phyloP scores from a whole-genome alignment of 2,797 vertebrate genomes.

The Neosalanx taihuensis region DNA sequence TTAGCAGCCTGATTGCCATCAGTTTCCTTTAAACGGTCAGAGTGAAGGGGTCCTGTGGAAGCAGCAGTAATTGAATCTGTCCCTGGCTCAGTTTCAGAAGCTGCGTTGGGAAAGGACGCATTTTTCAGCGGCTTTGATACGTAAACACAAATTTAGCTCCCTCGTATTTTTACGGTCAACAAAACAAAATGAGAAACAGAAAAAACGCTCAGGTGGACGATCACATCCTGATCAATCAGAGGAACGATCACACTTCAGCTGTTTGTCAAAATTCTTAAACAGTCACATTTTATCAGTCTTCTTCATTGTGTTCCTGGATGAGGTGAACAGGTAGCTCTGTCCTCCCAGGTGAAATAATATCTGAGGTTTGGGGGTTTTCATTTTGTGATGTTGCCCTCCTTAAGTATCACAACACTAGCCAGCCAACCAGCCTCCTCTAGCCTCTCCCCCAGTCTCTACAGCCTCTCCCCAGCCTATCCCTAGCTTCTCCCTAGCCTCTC shows the following conservation, averaged over 20 bases:
- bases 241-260: constrained; percentile 50
- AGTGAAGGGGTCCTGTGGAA: constrained; percentile 58
- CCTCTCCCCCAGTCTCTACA: too few species aligned
- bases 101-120: constrained; percentile 59
- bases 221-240: constrained; percentile 63
- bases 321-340: constrained; percentile 42
- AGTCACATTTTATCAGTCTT: constrained; percentile 30
- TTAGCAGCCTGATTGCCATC: constrained; percentile 60
- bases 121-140: constrained; percentile 59
- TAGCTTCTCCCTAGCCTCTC: too few species aligned
- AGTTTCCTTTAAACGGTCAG: constrained; percentile 66
- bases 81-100: constrained; percentile 56
- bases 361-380: constrained; percentile 13
- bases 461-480: too few species aligned
- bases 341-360: constrained; percentile 10
- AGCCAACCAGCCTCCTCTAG: constrained; percentile 44
- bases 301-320: constrained; percentile 21
- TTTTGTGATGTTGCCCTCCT: constrained; percentile 20
- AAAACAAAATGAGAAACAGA: background rate
- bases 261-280: constrained; percentile 51
- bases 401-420: constrained; percentile 41
- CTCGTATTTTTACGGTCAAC: constrained; percentile 54
- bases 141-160: constrained; percentile 59
- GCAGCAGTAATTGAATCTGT: constrained; percentile 69
- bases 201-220: constrained; percentile 48